Percentiles rank a stretch among this genome's conserved stretches.
Conservation (phyloP, 1,140 invertebrate species). For the Nomia melanderi region DNA sequence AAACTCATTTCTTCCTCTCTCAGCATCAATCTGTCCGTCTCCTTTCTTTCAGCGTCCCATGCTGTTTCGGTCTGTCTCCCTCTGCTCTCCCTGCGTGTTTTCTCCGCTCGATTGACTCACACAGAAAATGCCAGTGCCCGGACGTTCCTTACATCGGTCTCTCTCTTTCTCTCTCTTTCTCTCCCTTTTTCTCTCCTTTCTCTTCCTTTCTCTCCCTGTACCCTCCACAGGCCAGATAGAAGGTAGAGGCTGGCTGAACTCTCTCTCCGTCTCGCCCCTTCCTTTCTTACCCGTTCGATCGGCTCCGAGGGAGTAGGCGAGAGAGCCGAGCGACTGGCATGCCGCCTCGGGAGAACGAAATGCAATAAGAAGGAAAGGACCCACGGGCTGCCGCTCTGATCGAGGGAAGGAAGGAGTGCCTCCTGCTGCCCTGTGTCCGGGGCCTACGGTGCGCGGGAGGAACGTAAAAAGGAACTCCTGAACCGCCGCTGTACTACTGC, state of each 20-base stretch:
- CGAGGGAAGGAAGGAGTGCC: slow-evolving; percentile 42
- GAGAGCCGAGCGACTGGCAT: slow-evolving; percentile 40
- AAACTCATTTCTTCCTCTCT: not conserved
- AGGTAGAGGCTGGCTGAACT: no score
- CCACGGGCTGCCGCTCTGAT: slow-evolving; percentile 45
- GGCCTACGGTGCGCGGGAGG: slow-evolving; percentile 26
- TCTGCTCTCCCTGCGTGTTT: not conserved
- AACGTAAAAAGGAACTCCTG: slow-evolving; percentile 27
- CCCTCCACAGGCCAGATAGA: no score
- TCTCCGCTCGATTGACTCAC: slow-evolving; percentile 34
- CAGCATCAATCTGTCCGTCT: no score
- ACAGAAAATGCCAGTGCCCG: slow-evolving; percentile 56
- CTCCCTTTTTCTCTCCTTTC: not conserved
- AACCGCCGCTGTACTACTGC: not conserved
- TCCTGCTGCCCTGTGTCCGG: not conserved
- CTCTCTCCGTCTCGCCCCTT: not conserved
- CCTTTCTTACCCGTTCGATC: slow-evolving; percentile 42
- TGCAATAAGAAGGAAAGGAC: slow-evolving; percentile 60
- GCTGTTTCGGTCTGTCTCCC: no score
- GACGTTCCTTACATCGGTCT: slow-evolving; percentile 8
- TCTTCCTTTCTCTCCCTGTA: not conserved
- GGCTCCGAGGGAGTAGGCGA: slow-evolving; percentile 40
- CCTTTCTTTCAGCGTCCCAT: no score
- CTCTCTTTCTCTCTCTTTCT: not conserved
- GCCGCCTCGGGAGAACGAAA: slow-evolving; percentile 56